phyloP scores from a whole-genome alignment of 2,113 vertebrate genomes.

The Catagonus wagneri region DNA sequence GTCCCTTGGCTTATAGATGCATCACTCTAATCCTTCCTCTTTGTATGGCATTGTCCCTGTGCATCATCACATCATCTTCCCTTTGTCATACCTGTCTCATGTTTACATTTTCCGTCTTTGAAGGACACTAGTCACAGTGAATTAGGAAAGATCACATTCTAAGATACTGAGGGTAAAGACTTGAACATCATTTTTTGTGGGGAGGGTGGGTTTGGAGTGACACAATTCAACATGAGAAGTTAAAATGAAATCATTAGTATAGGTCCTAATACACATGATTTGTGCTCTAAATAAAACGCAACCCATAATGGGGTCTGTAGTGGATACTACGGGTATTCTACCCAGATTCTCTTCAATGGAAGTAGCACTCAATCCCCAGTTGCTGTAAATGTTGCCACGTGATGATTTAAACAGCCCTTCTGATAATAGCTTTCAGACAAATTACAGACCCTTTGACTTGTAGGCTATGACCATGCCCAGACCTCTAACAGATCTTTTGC shows the following conservation, averaged over 20 bases:
- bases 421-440: background rate
- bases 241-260: background rate
- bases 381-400: background rate
- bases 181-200: background rate
- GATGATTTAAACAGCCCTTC: background rate
- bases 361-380: background rate
- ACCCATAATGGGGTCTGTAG: background rate
- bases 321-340: background rate
- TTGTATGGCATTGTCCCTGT: background rate
- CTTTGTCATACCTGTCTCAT: background rate
- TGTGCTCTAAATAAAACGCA: background rate
- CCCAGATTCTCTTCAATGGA: background rate
- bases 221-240: background rate
- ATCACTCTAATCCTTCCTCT: background rate
- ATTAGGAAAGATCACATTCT: background rate
- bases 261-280: background rate
- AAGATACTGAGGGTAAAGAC: background rate
- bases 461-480: background rate
- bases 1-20: background rate
- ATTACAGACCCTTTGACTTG: background rate
- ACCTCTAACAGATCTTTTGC: no score
- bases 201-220: no score
- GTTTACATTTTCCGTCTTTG: background rate
- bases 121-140: background rate
- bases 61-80: background rate